A percentile compares a stretch with the other conserved stretches of the same genome.
These are phyloP conservation scores for Micropoecilia bifurca DNA, from an alignment of 2,797 vertebrate species.

Conservation along the genomic window DNA sequence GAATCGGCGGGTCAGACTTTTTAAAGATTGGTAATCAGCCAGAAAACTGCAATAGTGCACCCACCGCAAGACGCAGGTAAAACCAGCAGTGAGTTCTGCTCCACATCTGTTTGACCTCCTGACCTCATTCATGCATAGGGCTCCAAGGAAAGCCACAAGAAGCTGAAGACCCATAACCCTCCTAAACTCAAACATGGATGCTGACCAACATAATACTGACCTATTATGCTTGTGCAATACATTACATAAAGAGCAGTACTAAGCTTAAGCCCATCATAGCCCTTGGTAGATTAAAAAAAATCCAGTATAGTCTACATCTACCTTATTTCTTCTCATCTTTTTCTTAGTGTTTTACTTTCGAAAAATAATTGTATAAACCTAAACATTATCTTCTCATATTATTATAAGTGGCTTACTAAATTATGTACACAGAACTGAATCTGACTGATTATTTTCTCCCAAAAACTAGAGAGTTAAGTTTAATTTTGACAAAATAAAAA, in stretches of 20 bases:
- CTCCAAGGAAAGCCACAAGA: conserved; percentile 1
- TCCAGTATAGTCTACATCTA: neutral
- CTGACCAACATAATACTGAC: neutral
- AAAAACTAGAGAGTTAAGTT: neutral
- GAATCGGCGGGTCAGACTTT: too few species aligned
- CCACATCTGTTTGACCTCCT: neutral
- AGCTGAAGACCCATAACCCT: neutral
- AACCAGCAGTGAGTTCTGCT: neutral
- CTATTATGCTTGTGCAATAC: conserved; percentile 4
- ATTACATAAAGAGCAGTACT: conserved; percentile 9
- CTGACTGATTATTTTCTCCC: neutral
- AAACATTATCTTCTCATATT: neutral
- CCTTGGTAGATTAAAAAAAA: neutral
- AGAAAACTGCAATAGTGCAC: too few species aligned
- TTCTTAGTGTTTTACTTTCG: neutral
- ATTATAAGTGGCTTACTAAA: neutral
- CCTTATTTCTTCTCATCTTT: neutral
- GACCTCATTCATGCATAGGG: neutral
- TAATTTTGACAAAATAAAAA: neutral
- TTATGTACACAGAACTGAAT: neutral
- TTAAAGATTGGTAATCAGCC: too few species aligned
- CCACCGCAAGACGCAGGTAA: neutral
- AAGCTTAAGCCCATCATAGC: conserved; percentile 11
- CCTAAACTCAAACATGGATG: neutral
- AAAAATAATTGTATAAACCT: neutral